Percentiles rank a stretch among this genome's conserved stretches.
Evolutionary conservation across 2,888 invertebrate genomes (phyloP).

Genomic region (Cylloceria caligata): DNA sequence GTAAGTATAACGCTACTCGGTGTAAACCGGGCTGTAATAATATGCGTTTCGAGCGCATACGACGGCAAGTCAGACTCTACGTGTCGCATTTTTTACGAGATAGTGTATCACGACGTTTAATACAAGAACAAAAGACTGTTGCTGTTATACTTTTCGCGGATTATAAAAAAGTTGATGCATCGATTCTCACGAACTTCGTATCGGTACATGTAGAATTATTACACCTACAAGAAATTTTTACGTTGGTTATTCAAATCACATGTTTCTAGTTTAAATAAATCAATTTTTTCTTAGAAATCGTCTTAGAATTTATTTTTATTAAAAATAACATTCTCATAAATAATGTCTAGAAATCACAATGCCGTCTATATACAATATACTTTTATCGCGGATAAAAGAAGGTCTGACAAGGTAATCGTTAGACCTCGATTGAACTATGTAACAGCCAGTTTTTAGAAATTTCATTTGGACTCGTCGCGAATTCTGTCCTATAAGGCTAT

Average conservation of each 20-base stretch:
- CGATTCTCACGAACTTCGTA: neutral
- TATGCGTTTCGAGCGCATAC: constrained; percentile 50
- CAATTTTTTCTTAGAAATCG: neutral
- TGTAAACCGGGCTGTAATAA: constrained; percentile 53
- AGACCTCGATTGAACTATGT: constrained; percentile 26
- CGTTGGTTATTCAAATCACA: neutral
- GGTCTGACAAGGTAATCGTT: constrained; percentile 41
- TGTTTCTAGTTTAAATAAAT: too few species aligned
- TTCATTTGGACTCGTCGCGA: neutral
- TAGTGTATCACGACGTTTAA: constrained; percentile 52
- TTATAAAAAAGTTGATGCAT: too few species aligned
- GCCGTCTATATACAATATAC: constrained; percentile 61
- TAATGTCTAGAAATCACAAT: constrained; percentile 74
- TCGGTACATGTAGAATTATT: neutral
- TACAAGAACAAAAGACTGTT: constrained; percentile 43
- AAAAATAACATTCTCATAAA: constrained; percentile 76
- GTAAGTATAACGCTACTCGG: constrained; percentile 24
- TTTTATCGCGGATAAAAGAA: constrained; percentile 24
- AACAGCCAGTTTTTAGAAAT: constrained; percentile 1
- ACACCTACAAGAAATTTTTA: neutral
- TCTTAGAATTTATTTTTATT: constrained; percentile 73
- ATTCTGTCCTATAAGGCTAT: constrained; percentile 7
- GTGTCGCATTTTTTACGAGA: constrained; percentile 38
- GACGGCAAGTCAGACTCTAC: constrained; percentile 48
- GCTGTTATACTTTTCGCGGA: constrained; percentile 13